A percentile compares a stretch with the other conserved stretches of the same genome.
These are phyloP conservation scores for Rotaria socialis DNA, from an alignment of 2,888 invertebrate genomes.

Conservation along the genomic window DNA sequence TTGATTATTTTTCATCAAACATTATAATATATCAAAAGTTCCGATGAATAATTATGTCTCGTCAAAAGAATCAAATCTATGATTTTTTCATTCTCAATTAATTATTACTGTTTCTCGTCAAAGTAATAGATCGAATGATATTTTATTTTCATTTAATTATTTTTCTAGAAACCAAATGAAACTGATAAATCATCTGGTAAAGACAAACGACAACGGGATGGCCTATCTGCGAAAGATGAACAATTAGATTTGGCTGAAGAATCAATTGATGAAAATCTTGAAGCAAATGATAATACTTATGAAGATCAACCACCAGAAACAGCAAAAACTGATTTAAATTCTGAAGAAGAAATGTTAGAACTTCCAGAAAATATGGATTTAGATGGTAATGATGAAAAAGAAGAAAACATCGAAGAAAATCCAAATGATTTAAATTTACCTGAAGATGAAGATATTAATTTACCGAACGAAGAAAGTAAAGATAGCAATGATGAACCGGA, in stretches of 20 bases:
- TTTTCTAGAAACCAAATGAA: neutral
- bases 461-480: neutral
- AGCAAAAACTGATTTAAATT: neutral
- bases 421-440: neutral
- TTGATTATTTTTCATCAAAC: too few relatives aligned
- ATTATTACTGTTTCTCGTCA: too few relatives aligned
- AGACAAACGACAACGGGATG: neutral
- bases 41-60: too few relatives aligned
- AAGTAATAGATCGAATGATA: too few relatives aligned
- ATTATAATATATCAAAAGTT: too few relatives aligned
- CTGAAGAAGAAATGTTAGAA: neutral
- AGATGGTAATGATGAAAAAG: neutral
- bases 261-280: neutral
- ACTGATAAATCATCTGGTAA: neutral
- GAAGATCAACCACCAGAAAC: neutral
- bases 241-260: neutral
- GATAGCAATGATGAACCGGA: neutral
- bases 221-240: neutral
- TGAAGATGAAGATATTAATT: neutral
- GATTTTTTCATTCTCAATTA: too few relatives aligned
- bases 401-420: neutral
- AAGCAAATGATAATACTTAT: neutral
- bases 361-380: slow-evolving; percentile 32
- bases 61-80: too few relatives aligned
- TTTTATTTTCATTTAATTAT: neutral